Evolutionary conservation across 2,888 invertebrate genomes (phyloP), one percentile per base, ranked within the genome.

Genomic region (Drosophila kuntzei): DNA sequence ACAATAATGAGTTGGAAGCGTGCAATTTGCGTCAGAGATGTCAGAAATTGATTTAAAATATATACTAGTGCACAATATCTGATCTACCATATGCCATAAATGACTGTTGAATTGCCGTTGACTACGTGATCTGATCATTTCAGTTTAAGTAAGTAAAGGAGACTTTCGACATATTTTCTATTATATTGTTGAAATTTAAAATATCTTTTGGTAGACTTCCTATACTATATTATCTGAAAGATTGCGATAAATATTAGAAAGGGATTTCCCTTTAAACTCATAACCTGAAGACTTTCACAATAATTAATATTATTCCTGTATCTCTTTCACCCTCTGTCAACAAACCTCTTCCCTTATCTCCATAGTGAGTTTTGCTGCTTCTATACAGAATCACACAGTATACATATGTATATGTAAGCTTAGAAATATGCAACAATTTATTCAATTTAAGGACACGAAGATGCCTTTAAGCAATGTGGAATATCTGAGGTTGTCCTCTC

Each of bases 341-440:
- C 7, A 9, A 11, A 2, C 11, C 18, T 20, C 0, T 41, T 22
- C 2, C 7, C 12, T 41, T 11, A 5, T 14, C 1, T 25, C 0
- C 2, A 5, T 12, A 12, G 7, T 20, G 12, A 4, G 7, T 6
- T 27, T 1, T 37, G 7, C 12, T n/a, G 20, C 11, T 32, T 6
- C 3, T n/a, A 5, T 20, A n/a, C 0, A 43, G 11, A 43, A 55
- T 1, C 25, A 3, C 37, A 6, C 2, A 54, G 6, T 46, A 2
- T 43, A 11, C n/a, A n/a, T n/a, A n/a, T n/a, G n/a, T n/a, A n/a
- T n/a, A n/a, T n/a, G n/a, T 66, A 18, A 53, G 66, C 89, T 86
- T 86, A 89, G 54, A 86, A 86, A 79, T 89, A 86, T 81, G 60
- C 76, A 86, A 86, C 87, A 87, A 71, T 81, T 77, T 87, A 84